phyloP scores from a whole-genome alignment of 2,888 invertebrate species.

The Volucella bombylans region DNA sequence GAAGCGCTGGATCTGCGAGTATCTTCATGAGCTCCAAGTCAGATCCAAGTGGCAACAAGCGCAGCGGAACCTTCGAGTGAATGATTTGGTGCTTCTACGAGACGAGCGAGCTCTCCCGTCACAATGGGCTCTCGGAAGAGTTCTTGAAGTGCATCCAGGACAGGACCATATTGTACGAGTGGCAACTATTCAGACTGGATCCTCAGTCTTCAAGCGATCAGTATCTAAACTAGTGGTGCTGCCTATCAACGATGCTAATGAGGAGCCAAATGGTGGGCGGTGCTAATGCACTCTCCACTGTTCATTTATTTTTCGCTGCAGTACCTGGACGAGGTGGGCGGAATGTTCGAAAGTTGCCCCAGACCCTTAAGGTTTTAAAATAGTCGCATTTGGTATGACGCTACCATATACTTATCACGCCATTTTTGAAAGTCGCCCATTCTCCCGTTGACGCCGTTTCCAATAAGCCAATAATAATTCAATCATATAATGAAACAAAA shows the following conservation, averaged over 20 bases:
- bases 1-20: slow-evolving; percentile 57
- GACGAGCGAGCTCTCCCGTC: slow-evolving; percentile 43
- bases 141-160: slow-evolving; percentile 28
- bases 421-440: no score
- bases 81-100: slow-evolving; percentile 33
- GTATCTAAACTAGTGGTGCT: slow-evolving; percentile 43
- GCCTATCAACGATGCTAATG: slow-evolving; percentile 30
- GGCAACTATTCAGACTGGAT: slow-evolving; percentile 18
- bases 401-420: no score
- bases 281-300: background rate
- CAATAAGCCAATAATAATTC: no score
- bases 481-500: no score
- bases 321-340: slow-evolving; percentile 49
- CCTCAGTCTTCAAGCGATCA: slow-evolving; percentile 36
- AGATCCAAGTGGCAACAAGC: slow-evolving; percentile 37
- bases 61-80: slow-evolving; percentile 24
- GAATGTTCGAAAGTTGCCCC: slow-evolving; percentile 28
- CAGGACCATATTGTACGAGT: slow-evolving; percentile 30
- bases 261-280: slow-evolving; percentile 40
- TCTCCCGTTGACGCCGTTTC: no score
- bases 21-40: slow-evolving; percentile 41
- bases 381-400: no score
- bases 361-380: background rate
- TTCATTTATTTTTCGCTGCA: slow-evolving; percentile 20
- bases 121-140: slow-evolving; percentile 35